Percentiles rank a stretch among this genome's conserved stretches.
Conservation (phyloP, 2,113 vertebrate species). For the Labeo rohita region DNA sequence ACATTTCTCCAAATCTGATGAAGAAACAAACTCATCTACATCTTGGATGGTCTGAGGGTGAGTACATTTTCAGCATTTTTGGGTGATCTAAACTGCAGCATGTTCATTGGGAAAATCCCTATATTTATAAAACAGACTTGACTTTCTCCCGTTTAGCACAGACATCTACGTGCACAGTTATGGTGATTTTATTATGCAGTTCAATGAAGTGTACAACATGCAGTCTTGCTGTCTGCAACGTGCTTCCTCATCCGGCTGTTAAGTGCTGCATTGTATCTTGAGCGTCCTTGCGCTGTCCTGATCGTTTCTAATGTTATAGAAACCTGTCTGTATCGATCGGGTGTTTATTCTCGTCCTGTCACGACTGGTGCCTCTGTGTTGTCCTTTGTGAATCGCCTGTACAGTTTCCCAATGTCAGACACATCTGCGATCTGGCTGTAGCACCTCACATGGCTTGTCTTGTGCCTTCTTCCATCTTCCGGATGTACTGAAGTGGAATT, state of each 20-base stretch:
- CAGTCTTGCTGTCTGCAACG: background rate
- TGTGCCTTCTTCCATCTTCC: background rate
- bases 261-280: constrained; percentile 1
- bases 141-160: background rate
- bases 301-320: background rate
- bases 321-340: background rate
- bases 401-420: background rate
- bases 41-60: no score
- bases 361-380: background rate
- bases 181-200: background rate
- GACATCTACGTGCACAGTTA: background rate
- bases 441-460: background rate
- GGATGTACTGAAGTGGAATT: background rate
- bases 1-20: no score
- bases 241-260: background rate
- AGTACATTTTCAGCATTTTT: background rate
- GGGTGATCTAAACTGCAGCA: background rate
- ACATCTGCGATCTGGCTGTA: background rate
- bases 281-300: background rate
- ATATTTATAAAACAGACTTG: background rate
- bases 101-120: no score
- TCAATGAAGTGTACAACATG: background rate
- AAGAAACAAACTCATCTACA: no score
- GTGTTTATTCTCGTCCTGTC: background rate
- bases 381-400: background rate